Percentiles rank a stretch among this genome's conserved stretches.
These are phyloP conservation scores for Limnephilus lunatus DNA, from an alignment of 2,888 invertebrate species.

Conservation along the genomic window DNA sequence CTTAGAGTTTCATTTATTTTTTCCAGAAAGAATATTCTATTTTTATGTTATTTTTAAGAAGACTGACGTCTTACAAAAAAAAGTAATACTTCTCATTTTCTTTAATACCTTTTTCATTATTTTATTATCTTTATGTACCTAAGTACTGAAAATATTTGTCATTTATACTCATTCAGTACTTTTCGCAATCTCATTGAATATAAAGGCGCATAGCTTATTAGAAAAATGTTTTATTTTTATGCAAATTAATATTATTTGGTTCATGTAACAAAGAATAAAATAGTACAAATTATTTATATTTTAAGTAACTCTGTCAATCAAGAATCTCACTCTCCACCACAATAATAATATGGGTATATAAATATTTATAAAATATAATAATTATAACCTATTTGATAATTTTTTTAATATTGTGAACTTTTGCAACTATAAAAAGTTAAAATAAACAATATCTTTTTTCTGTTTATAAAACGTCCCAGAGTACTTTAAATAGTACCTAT, in stretches of 20 bases:
- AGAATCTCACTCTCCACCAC: neutral
- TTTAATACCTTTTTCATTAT: neutral
- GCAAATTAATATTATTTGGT: slow-evolving; percentile 10
- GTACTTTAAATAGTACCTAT: neutral
- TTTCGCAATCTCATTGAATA: neutral
- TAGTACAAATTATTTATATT: slow-evolving; percentile 32
- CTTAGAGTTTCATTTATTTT: neutral
- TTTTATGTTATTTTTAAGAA: neutral
- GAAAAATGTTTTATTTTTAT: slow-evolving; percentile 2
- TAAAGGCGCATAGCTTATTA: neutral
- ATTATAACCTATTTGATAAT: neutral
- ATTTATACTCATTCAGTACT: neutral
- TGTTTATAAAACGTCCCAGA: neutral
- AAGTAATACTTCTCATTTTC: neutral
- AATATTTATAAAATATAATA: neutral
- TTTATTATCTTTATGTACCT: neutral
- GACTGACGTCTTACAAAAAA: neutral
- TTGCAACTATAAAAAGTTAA: neutral
- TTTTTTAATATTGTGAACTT: neutral
- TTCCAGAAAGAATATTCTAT: neutral
- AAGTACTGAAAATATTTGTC: neutral
- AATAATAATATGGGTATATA: neutral
- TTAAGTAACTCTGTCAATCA: neutral
- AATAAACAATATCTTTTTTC: neutral
- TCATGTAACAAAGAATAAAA: neutral